Evolutionary conservation across 1,140 invertebrate species (phyloP), one percentile per base, ranked within the genome.

Genomic region (Drosophila tropicalis): DNA sequence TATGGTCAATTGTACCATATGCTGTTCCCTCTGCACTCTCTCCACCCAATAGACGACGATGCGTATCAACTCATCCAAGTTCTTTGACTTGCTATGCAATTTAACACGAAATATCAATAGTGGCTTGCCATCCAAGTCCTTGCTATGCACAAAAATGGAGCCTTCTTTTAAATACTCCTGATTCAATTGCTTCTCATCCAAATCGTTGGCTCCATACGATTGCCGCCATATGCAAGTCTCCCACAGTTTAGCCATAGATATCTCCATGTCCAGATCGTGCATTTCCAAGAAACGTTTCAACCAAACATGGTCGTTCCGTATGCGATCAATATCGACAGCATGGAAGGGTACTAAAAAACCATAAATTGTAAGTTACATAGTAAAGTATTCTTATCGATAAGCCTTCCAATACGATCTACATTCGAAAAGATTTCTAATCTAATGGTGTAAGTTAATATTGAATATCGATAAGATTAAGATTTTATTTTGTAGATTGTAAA

Each of bases 31-130:
- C 93, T 98, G 96, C 57, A 96, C 92, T 79, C 96, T 93, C 91
- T 99, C 98, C 72, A 98, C 95, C 95, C 96, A 97, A 91, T 98
- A 98, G 2, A 98, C 95, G 51, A 98, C 94, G 80, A 96, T 95
- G 90, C 94, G 95, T 89, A 97, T 96, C 5, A 98, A 85, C 36
- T 97, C 95, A 3, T 95, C 94, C 73, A 96, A 94, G 78, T 96
- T 94, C 81, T 95, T 94, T 10, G 93, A 91, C 93, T 97, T 98
- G 1, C 93, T 90, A 77, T 97, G 95, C 75, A 95, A 93, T 89
- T 96, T 96, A 9, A 95, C 95, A 85, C 95, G 96, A 72, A 97
- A 95, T 62, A 97, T 94, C 19, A 98, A 93, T 39, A 97, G 87
- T 9, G 94, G 93, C 81, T 95, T 95, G 2, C 96, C 97, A 93